phyloP scores from a whole-genome alignment of 1,140 invertebrate species.

The Copidosoma floridanum region DNA sequence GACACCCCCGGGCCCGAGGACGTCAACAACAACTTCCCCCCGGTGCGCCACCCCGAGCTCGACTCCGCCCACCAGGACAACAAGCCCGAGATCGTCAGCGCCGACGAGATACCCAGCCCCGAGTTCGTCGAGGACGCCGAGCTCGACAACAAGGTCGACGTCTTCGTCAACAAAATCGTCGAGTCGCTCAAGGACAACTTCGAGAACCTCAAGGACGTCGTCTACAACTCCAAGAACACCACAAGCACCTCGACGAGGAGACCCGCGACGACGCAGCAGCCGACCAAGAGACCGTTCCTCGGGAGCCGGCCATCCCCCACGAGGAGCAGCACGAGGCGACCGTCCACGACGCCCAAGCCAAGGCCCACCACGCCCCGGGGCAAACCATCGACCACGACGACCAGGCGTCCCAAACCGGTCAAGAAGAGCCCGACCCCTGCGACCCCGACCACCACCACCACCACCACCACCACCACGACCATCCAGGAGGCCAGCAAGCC shows the following conservation, averaged over 20 bases:
- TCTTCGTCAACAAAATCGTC: constrained; percentile 79
- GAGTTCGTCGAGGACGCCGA: constrained; percentile 71
- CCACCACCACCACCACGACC: neutral
- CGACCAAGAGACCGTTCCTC: constrained; percentile 38
- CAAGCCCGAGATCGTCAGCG: constrained; percentile 51
- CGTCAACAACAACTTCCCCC: constrained; percentile 77
- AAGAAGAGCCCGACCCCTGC: constrained; percentile 29
- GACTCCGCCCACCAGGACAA: constrained; percentile 63
- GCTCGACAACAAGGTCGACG: constrained; percentile 75
- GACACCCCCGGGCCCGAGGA: constrained; percentile 62
- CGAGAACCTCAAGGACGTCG: constrained; percentile 74
- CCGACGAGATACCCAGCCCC: constrained; percentile 70
- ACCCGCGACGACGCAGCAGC: constrained; percentile 34
- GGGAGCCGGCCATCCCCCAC: constrained; percentile 39
- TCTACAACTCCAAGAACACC: constrained; percentile 64
- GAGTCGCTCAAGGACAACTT: constrained; percentile 79
- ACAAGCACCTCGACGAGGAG: constrained; percentile 41
- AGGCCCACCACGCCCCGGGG: constrained; percentile 42
- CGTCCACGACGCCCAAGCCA: constrained; percentile 39
- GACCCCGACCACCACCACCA: neutral
- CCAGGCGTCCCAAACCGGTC: constrained; percentile 43
- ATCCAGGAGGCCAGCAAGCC: neutral
- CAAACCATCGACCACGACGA: constrained; percentile 41
- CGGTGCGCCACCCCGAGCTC: constrained; percentile 76
- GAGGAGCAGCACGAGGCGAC: constrained; percentile 36